phyloP scores from a whole-genome alignment of 2,888 invertebrate species.

The Embidobia sp. region DNA sequence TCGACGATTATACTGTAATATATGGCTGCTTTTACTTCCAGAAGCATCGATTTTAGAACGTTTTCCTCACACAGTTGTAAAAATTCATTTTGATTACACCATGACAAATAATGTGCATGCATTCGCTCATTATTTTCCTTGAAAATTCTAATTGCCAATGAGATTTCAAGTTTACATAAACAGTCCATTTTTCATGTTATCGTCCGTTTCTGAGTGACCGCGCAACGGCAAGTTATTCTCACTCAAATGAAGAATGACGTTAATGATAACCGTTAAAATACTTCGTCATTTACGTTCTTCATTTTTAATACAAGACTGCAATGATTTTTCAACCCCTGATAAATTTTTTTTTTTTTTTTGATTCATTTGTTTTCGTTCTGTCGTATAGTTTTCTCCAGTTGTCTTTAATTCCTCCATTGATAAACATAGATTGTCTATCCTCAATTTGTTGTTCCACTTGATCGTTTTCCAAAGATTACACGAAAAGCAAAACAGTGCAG shows the following conservation, averaged over 20 bases:
- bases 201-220: not conserved
- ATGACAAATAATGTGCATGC: constrained; percentile 25
- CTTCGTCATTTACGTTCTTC: constrained; percentile 14
- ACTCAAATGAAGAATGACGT: constrained; percentile 8
- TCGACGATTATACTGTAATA: constrained; percentile 18
- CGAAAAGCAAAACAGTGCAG: constrained; percentile 10
- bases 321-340: not conserved
- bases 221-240: constrained; percentile 14
- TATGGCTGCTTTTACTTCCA: too few species aligned
- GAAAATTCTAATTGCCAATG: not conserved
- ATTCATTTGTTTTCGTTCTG: constrained; percentile 15
- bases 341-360: too few species aligned
- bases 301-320: constrained; percentile 5
- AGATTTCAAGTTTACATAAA: constrained; percentile 1
- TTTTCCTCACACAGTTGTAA: too few species aligned
- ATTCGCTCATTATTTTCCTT: not conserved
- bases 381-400: constrained; percentile 28
- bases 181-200: not conserved
- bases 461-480: constrained; percentile 24
- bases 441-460: not conserved
- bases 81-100: too few species aligned
- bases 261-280: constrained; percentile 13
- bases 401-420: constrained; percentile 11
- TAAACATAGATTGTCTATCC: not conserved
- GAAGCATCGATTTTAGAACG: too few species aligned